A percentile compares a stretch with the other conserved stretches of the same genome.
phyloP scores from a whole-genome alignment of 1,140 invertebrate species.

The Oryctes rhinoceros region DNA sequence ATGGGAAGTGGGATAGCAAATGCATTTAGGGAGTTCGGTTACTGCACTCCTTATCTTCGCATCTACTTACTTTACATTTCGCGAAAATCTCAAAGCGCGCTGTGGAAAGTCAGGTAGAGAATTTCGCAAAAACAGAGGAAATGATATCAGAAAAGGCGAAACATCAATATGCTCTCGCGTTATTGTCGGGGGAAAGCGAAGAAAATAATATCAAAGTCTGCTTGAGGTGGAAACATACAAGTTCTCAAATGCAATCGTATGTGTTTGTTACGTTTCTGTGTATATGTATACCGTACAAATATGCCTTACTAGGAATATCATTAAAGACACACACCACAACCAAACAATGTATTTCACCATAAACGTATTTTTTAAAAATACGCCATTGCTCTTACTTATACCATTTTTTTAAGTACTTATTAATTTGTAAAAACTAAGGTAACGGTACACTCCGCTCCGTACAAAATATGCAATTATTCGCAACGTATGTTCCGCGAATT shows the following conservation, averaged over 20 bases:
- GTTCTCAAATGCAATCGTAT: neutral
- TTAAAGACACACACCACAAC: too few species aligned
- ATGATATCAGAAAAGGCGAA: neutral
- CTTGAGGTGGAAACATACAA: neutral
- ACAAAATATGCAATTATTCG: too few species aligned
- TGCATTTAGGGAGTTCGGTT: conserved; percentile 17
- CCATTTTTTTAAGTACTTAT: too few species aligned
- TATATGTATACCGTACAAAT: too few species aligned
- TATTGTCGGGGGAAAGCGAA: neutral
- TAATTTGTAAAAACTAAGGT: too few species aligned
- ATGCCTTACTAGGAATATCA: too few species aligned
- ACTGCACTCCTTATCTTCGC: neutral
- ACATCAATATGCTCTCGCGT: neutral
- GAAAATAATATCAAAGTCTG: neutral
- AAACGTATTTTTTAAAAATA: too few species aligned
- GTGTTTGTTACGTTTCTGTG: neutral
- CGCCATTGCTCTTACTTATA: too few species aligned
- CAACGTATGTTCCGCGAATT: too few species aligned
- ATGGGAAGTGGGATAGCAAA: neutral
- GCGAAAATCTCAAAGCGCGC: conserved; percentile 1
- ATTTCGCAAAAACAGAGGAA: neutral
- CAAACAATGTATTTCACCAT: too few species aligned
- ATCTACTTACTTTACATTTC: conserved; percentile 6
- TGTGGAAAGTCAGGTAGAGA: neutral
- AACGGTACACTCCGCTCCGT: too few species aligned